Conservation (phyloP, 2,113 vertebrate genomes). For the Litocranius walleri region DNA sequence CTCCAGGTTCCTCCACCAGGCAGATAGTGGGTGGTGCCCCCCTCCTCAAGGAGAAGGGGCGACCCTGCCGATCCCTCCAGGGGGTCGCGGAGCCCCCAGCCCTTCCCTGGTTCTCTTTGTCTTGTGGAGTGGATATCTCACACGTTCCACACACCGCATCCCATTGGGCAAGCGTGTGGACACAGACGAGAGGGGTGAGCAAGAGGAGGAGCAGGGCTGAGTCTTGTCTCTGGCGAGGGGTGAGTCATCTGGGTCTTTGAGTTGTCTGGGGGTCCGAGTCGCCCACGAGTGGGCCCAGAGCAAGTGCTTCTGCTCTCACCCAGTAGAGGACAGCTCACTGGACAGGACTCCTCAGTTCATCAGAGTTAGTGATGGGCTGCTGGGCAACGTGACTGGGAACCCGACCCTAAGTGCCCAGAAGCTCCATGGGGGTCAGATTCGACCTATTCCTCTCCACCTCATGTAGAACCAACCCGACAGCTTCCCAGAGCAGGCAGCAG, state of each 20-base stretch:
- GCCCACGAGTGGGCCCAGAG: rapidly evolving
- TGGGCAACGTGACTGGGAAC: rapidly evolving
- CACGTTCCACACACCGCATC: rapidly evolving
- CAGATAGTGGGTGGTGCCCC: too few relatives aligned
- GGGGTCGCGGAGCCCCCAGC: background rate
- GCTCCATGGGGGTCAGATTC: background rate
- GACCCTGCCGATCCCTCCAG: rapidly evolving
- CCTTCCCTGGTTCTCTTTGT: background rate
- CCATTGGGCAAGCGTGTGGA: rapidly evolving
- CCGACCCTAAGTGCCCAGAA: background rate
- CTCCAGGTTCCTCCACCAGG: background rate
- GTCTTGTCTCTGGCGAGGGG: rapidly evolving
- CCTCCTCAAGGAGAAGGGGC: background rate
- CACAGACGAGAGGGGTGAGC: background rate
- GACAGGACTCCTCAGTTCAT: background rate
- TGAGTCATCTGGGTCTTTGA: background rate
- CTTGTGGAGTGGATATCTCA: background rate
- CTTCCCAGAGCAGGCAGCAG: background rate
- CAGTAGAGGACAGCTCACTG: background rate
- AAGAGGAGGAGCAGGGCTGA: rapidly evolving
- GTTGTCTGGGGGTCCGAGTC: background rate
- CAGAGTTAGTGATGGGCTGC: background rate
- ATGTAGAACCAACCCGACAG: background rate
- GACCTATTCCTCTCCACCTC: background rate
- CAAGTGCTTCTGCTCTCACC: background rate